Conservation (phyloP, 2,113 vertebrate genomes). For the Hemicordylus capensis region DNA sequence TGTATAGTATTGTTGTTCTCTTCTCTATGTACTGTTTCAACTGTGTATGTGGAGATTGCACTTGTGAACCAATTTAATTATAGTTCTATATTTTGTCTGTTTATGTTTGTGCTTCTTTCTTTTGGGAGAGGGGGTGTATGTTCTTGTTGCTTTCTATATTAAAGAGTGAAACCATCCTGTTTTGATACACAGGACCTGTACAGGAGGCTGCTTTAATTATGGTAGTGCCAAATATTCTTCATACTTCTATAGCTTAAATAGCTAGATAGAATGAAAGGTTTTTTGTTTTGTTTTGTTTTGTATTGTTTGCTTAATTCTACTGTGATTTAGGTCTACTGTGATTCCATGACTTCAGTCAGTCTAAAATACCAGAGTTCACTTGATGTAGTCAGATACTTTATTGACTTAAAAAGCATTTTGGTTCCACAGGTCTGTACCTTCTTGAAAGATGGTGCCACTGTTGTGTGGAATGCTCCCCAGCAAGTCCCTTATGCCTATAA, state of each 20-base stretch:
- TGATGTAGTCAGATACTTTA: neutral
- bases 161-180: neutral
- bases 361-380: neutral
- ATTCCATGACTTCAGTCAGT: neutral
- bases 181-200: neutral
- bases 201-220: neutral
- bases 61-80: neutral
- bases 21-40: neutral
- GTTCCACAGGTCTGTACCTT: conserved; percentile 73
- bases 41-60: neutral
- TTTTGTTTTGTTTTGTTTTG: neutral
- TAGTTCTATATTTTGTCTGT: neutral
- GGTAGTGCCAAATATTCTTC: neutral
- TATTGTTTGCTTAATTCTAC: neutral
- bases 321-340: too few species aligned
- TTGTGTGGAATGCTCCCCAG: conserved; percentile 69
- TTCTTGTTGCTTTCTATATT: neutral
- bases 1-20: neutral
- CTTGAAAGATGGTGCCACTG: conserved; percentile 70
- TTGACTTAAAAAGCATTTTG: neutral
- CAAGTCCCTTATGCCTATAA: conserved; percentile 73
- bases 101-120: neutral
- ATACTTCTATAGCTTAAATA: neutral
- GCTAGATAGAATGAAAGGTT: neutral
- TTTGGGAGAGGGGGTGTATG: neutral